Percentiles rank a stretch among this genome's conserved stretches.
Conservation (phyloP, 2,888 invertebrate genomes). For the Dryomyza anilis region DNA sequence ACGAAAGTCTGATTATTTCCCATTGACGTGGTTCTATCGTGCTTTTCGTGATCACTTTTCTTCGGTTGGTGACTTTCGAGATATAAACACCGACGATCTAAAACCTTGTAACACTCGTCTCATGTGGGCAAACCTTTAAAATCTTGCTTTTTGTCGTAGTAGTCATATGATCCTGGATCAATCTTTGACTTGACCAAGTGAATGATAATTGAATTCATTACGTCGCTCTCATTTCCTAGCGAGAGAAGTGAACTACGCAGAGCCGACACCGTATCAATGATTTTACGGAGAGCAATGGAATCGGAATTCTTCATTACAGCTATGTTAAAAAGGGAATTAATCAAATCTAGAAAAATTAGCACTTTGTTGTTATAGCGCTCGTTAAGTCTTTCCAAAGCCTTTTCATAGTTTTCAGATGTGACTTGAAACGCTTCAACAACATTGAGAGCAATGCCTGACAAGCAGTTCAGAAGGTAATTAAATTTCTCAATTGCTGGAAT, state of each 20-base stretch:
- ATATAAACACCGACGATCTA: too few species aligned
- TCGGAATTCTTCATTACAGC: too few species aligned
- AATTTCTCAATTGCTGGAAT: not conserved
- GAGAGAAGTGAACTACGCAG: not conserved
- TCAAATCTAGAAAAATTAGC: not conserved
- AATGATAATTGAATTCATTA: not conserved
- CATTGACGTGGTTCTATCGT: not conserved
- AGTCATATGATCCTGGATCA: not conserved
- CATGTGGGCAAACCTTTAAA: too few species aligned
- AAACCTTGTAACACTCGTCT: too few species aligned
- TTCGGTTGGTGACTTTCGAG: too few species aligned
- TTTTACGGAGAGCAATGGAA: too few species aligned
- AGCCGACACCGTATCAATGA: too few species aligned
- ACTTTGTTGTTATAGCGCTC: too few species aligned
- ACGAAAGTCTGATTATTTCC: not conserved
- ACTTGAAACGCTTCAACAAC: constrained; percentile 4
- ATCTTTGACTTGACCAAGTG: too few species aligned
- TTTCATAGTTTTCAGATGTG: not conserved
- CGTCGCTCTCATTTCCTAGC: not conserved
- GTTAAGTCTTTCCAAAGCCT: too few species aligned
- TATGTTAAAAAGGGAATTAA: not conserved
- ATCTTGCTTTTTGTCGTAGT: not conserved
- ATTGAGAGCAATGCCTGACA: not conserved
- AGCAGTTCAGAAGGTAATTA: too few species aligned
- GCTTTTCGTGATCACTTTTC: too few species aligned